These are phyloP conservation scores for Salvator merianae DNA, from an alignment of 2,113 vertebrate species.

Conservation along the genomic window DNA sequence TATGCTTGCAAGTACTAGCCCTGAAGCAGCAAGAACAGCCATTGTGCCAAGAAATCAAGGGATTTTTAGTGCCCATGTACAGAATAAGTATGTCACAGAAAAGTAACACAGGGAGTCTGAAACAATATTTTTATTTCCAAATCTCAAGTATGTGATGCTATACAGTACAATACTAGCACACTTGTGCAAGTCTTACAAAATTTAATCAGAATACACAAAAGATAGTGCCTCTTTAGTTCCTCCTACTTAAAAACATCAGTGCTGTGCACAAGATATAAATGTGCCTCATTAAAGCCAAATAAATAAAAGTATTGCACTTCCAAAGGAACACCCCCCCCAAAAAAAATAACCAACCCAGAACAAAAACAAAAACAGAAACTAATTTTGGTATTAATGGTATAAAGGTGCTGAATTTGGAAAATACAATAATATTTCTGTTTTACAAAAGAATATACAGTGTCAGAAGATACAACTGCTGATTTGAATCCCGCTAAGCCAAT, in stretches of 20 bases:
- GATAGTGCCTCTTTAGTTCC: conserved; percentile 72
- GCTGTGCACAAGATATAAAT: conserved; percentile 70
- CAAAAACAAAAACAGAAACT: not conserved
- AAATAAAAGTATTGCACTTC: conserved; percentile 83
- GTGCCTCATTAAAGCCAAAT: conserved; percentile 65
- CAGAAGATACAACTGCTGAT: not conserved
- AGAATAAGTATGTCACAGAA: conserved; percentile 14
- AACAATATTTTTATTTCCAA: conserved; percentile 86
- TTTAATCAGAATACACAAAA: conserved; percentile 73
- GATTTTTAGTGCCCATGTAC: not conserved
- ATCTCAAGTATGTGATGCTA: conserved; percentile 84
- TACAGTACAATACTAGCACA: conserved; percentile 80
- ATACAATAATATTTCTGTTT: not conserved
- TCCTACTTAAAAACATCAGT: conserved; percentile 70
- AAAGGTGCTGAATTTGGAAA: conserved; percentile 43
- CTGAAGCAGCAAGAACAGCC: no score
- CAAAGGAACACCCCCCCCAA: conserved; percentile 40
- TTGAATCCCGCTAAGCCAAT: not conserved
- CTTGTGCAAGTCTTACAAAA: conserved; percentile 80
- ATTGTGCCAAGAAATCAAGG: no score
- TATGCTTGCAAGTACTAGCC: no score
- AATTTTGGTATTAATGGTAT: conserved; percentile 51
- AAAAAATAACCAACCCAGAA: no score
- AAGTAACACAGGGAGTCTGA: conserved; percentile 51
- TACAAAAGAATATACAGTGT: not conserved